Percentiles rank a stretch among this genome's conserved stretches.
Conservation (phyloP, 2,113 vertebrate genomes). For the Nothocercus nigrocapillus region DNA sequence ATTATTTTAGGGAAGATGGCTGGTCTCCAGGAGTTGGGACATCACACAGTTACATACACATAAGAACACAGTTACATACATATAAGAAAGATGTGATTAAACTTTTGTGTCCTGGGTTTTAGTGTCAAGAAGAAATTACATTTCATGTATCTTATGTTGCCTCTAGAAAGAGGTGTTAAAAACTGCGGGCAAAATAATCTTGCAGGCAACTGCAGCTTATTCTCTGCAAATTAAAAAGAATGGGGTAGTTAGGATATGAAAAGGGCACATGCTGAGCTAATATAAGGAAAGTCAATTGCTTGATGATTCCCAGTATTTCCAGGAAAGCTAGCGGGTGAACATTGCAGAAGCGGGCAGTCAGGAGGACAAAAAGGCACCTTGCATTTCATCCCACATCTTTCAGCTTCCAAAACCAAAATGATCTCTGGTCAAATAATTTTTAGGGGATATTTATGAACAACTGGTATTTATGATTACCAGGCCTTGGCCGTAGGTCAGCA, state of each 20-base stretch:
- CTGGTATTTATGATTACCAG: background rate
- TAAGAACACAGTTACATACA: background rate
- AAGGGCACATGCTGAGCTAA: background rate
- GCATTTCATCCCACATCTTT: background rate
- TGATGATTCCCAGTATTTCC: background rate
- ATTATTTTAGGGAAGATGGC: background rate
- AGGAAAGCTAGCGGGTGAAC: background rate
- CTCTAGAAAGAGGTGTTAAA: background rate
- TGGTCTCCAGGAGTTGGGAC: background rate
- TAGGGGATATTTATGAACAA: conserved; percentile 1
- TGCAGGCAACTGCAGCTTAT: background rate
- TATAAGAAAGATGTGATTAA: background rate
- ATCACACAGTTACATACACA: accelerated
- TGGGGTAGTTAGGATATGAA: background rate
- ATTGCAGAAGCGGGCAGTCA: background rate
- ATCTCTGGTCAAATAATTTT: background rate
- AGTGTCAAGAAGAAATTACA: background rate
- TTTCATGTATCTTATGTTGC: background rate
- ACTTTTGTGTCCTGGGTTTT: background rate
- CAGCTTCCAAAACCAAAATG: background rate
- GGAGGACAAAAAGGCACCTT: background rate
- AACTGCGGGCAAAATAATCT: background rate
- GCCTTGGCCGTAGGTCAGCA: conserved; percentile 12
- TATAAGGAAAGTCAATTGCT: background rate
- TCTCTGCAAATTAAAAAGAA: background rate